Evolutionary conservation across 1,140 invertebrate genomes (phyloP), one percentile per base, ranked within the genome.

Genomic region (Varroa destructor): DNA sequence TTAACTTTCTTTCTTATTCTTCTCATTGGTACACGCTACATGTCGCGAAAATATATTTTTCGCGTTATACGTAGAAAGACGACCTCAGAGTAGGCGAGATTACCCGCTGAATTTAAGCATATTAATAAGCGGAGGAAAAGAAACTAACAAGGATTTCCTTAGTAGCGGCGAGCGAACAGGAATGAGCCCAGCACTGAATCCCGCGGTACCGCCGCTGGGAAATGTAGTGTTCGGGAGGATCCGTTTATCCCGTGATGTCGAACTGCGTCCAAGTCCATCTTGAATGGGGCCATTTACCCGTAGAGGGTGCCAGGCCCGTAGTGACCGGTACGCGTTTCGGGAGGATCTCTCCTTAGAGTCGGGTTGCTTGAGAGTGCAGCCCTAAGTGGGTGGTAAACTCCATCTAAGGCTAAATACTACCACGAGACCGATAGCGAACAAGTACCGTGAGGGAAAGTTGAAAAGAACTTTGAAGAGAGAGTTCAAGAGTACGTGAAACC

Each of bases 381-480:
- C 84, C 86, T 83, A 88, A 89, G 84, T 79, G 81, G 85, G 87
- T 86, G 86, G 85, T 88, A 88, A 87, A 87, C 84, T 87, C 84
- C 86, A 87, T 87, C 86, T 86, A 89, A 89, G 84, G 86, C 87
- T 89, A 89, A 89, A 89, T 89, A 89, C 83, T 74, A 80, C 82
- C 84, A 83, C 82, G 86, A 88, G 86, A 87, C 87, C 86, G 86
- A 89, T 88, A 89, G 87, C 85, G 83, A 86, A 89, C 87, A 88
- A 90, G 87, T 89, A 89, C 87, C 85, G 87, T 87, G 87, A 89
- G 86, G 88, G 87, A 89, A 89, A 89, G 86, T 86, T 89, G 87
- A 86, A 88, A 89, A 88, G 86, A 84, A 88, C 86, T 88, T 87
- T 89, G 87, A 88, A 88, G 84, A 89, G 86, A 88, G 87, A 88